Conservation (phyloP, 2,797 vertebrate genomes). For the Lophura swinhoii region DNA sequence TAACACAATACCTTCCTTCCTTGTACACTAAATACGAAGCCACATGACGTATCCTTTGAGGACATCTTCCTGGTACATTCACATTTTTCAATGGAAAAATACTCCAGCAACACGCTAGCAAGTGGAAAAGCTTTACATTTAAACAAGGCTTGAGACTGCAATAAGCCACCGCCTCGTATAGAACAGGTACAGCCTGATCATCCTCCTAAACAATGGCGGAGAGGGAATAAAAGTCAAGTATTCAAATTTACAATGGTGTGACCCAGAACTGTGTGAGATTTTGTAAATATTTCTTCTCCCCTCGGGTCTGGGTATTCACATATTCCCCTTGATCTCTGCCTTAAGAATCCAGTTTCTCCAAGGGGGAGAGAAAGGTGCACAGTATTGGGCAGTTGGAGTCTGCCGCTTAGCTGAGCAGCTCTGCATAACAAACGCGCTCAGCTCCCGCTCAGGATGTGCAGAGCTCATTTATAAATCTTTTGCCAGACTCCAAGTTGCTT, state of each 20-base stretch:
- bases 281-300: background rate
- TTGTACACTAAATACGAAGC: background rate
- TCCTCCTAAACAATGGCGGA: background rate
- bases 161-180: background rate
- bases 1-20: background rate
- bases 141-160: background rate
- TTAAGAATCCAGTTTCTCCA: background rate
- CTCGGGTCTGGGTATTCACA: background rate
- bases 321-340: background rate
- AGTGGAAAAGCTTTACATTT: background rate
- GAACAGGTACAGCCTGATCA: background rate
- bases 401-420: background rate
- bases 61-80: background rate
- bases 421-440: fast-evolving
- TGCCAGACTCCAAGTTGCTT: constrained; percentile 10
- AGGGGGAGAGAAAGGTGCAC: background rate
- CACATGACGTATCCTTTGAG: background rate
- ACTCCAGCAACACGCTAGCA: background rate
- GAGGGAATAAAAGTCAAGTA: background rate
- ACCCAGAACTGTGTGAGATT: background rate
- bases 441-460: background rate
- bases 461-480: background rate
- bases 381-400: background rate
- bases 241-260: background rate
- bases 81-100: background rate